Evolutionary conservation across 1,140 invertebrate genomes (phyloP).

Genomic region (Conopomorpha cramerella): DNA sequence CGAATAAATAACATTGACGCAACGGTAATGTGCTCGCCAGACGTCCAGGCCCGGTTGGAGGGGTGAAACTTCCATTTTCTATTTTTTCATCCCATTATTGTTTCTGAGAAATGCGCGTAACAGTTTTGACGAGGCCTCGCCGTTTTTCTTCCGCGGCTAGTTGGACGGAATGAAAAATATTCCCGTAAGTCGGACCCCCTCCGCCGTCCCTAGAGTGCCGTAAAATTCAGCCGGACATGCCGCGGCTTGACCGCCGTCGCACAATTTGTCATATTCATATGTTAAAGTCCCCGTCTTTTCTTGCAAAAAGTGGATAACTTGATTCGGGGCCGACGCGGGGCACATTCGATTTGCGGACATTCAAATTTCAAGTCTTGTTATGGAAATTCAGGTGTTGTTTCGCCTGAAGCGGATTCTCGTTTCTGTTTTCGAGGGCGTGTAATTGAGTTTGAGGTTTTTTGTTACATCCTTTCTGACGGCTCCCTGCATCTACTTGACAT

Average conservation of each 20-base stretch:
- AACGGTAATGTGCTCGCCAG: conserved; percentile 36
- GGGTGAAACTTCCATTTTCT: no score
- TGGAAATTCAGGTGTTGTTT: conserved; percentile 53
- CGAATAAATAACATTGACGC: conserved; percentile 59
- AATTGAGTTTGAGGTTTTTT: conserved; percentile 4
- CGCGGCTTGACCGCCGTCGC: conserved; percentile 30
- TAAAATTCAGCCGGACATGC: conserved; percentile 39
- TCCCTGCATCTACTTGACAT: neutral
- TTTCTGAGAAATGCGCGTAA: conserved; percentile 60
- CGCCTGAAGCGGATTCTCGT: conserved; percentile 22
- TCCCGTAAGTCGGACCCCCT: conserved; percentile 42
- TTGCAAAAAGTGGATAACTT: conserved; percentile 58
- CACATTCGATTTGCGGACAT: conserved; percentile 53
- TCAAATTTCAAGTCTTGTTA: conserved; percentile 58
- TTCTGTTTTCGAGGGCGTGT: conserved; percentile 10
- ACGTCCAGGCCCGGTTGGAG: no score
- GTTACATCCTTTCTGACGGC: neutral
- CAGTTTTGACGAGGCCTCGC: conserved; percentile 55
- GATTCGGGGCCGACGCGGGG: conserved; percentile 28
- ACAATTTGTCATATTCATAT: conserved; percentile 61
- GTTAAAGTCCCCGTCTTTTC: conserved; percentile 56
- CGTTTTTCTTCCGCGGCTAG: conserved; percentile 45
- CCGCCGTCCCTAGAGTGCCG: conserved; percentile 37
- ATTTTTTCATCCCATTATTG: conserved; percentile 54
- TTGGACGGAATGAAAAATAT: conserved; percentile 53